phyloP scores from a whole-genome alignment of 2,113 vertebrate genomes.

The Stigmatopora argus region DNA sequence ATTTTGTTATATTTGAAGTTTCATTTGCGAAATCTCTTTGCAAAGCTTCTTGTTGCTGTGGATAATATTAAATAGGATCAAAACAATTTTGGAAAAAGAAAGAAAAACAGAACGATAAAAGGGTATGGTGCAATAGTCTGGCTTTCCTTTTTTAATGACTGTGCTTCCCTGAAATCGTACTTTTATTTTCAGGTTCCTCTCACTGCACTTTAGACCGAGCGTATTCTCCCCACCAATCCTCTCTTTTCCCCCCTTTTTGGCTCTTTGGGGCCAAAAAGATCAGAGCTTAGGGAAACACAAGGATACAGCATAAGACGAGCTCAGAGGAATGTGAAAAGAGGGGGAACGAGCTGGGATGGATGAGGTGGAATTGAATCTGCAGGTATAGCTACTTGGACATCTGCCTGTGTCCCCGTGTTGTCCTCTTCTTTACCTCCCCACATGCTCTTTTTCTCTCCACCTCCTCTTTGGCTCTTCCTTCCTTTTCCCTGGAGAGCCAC shows the following conservation, averaged over 20 bases:
- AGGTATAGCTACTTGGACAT: conserved; percentile 63
- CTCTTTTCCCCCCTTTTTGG: conserved; percentile 16
- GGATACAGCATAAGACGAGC: conserved; percentile 22
- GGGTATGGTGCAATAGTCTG: not conserved
- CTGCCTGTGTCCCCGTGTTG: conserved; percentile 62
- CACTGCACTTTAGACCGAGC: not conserved
- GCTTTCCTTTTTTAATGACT: not conserved
- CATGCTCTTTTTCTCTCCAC: conserved; percentile 56
- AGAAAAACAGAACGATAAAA: not conserved
- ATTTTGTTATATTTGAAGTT: conserved; percentile 19
- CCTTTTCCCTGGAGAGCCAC: conserved; percentile 65
- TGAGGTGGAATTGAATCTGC: conserved; percentile 63
- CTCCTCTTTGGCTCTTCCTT: conserved; percentile 62
- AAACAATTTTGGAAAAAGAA: not conserved
- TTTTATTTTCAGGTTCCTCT: conserved; percentile 2
- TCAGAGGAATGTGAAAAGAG: conserved; percentile 23
- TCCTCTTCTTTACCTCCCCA: conserved; percentile 71
- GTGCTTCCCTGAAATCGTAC: conserved; percentile 8
- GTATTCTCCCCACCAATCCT: too few species aligned
- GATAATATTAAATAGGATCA: not conserved
- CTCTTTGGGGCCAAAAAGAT: conserved; percentile 27
- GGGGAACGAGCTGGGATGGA: conserved; percentile 1
- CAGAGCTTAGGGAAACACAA: conserved; percentile 28
- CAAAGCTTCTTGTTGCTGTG: not conserved
- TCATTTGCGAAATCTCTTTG: conserved; percentile 30